Conservation (phyloP, 2,797 vertebrate species). For the Pyrocephalus nanus region DNA sequence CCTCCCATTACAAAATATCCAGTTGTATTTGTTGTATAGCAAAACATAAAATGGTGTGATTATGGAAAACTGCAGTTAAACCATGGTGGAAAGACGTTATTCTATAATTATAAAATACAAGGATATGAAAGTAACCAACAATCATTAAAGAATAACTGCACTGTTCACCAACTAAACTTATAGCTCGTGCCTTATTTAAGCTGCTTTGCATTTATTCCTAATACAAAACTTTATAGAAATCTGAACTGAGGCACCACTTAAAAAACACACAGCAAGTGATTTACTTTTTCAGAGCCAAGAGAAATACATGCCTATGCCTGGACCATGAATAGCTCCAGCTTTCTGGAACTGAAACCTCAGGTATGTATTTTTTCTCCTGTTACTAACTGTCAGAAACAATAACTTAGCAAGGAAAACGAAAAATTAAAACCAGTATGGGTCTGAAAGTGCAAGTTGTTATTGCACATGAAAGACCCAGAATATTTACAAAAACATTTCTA, state of each 20-base stretch:
- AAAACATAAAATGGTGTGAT: not conserved
- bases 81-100: not conserved
- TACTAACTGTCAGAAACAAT: not conserved
- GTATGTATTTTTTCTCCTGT: slow-evolving; percentile 1
- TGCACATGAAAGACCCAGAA: not conserved
- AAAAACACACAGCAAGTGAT: not conserved
- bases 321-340: not conserved
- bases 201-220: not conserved
- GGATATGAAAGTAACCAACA: not conserved
- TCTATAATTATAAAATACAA: not conserved
- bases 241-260: not conserved
- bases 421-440: not conserved
- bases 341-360: slow-evolving; percentile 43
- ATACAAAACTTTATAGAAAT: not conserved
- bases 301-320: not conserved
- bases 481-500: slow-evolving; percentile 18
- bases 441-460: not conserved
- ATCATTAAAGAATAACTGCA: not conserved
- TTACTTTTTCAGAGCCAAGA: slow-evolving; percentile 29
- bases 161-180: not conserved
- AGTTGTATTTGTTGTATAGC: not conserved
- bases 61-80: not conserved
- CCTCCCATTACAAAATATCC: not conserved
- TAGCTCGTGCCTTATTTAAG: not conserved
- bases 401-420: not conserved